Conservation (phyloP, 2,888 invertebrate genomes). For the Deilephila porcellus region DNA sequence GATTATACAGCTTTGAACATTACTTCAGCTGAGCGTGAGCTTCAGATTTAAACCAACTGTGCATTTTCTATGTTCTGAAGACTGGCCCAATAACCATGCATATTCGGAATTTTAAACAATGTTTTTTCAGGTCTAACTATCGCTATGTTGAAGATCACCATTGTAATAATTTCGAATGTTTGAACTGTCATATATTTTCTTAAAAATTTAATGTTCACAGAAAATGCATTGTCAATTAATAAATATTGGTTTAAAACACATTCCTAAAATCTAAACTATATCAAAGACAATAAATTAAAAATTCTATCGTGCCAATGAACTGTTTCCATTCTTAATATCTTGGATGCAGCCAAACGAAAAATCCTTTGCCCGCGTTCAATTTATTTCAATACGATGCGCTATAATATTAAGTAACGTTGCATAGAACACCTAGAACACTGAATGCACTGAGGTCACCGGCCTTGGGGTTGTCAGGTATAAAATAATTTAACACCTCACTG, state of each 20-base stretch:
- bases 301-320: background rate
- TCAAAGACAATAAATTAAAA: slow-evolving; percentile 7
- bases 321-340: slow-evolving; percentile 17
- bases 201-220: background rate
- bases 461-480: slow-evolving; percentile 41
- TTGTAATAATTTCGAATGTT: no score
- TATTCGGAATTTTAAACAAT: no score
- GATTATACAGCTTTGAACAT: no score
- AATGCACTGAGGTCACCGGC: slow-evolving; percentile 55
- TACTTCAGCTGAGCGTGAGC: no score
- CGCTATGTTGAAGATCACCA: no score
- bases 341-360: slow-evolving; percentile 12
- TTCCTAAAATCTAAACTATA: background rate
- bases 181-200: no score
- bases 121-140: no score
- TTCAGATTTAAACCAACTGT: no score
- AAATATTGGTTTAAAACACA: background rate
- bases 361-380: slow-evolving; percentile 28
- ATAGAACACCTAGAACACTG: slow-evolving; percentile 34
- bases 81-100: no score
- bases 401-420: slow-evolving; percentile 33
- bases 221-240: background rate
- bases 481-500: background rate
- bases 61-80: no score
- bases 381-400: slow-evolving; percentile 25